phyloP scores from a whole-genome alignment of 1,140 invertebrate genomes.

The Archegozetes longisetosus region DNA sequence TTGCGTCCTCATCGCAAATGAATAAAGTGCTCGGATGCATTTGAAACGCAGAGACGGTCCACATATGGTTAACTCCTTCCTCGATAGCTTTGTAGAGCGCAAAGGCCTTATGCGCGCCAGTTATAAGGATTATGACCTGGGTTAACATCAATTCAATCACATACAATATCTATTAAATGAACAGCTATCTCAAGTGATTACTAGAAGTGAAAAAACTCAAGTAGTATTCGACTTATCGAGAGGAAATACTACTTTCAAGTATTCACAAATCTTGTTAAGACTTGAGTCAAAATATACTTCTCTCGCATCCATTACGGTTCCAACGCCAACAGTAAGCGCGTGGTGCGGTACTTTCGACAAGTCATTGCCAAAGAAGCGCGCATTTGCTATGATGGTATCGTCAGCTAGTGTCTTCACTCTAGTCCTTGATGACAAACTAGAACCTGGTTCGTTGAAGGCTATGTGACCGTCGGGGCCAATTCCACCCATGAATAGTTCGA shows the following conservation, averaged over 20 bases:
- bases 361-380: conserved; percentile 91
- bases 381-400: conserved; percentile 92
- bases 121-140: conserved; percentile 92
- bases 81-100: conserved; percentile 93
- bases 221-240: no score
- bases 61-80: conserved; percentile 98
- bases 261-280: conserved; percentile 15
- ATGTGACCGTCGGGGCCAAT: conserved; percentile 99
- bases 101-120: conserved; percentile 90
- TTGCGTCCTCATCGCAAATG: conserved; percentile 95
- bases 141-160: conserved; percentile 19
- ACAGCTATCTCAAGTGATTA: no score
- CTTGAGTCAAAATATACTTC: conserved; percentile 45
- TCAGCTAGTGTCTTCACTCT: conserved; percentile 88
- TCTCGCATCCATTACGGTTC: conserved; percentile 94
- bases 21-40: conserved; percentile 79
- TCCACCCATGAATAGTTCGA: conserved; percentile 90
- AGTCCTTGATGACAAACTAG: conserved; percentile 76
- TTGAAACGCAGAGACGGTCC: conserved; percentile 98
- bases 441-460: conserved; percentile 94
- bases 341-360: conserved; percentile 75
- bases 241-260: no score
- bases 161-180: no score
- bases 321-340: conserved; percentile 92
- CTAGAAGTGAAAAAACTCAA: no score